Conservation (phyloP, 1,140 invertebrate genomes). For the Nasonia vitripennis region DNA sequence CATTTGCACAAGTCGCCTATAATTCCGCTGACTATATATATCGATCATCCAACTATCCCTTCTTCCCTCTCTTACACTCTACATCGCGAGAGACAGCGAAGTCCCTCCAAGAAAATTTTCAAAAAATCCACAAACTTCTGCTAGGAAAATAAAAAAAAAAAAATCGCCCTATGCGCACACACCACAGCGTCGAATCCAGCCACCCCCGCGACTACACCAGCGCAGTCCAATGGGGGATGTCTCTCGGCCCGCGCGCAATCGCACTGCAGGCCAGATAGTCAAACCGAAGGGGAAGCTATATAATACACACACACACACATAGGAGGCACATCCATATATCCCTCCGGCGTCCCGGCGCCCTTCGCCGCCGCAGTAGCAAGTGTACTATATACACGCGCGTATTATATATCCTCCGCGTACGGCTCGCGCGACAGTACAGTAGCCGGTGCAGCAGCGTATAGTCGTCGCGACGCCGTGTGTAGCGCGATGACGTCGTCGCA, state of each 20-base stretch:
- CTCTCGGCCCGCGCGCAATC: too few species aligned
- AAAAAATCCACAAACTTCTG: too few species aligned
- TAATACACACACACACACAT: background rate
- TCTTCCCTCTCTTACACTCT: too few species aligned
- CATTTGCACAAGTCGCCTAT: background rate
- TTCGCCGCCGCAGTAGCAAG: background rate
- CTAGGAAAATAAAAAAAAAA: too few species aligned
- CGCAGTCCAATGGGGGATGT: background rate
- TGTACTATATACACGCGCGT: too few species aligned
- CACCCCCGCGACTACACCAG: constrained; percentile 16
- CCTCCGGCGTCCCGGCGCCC: constrained; percentile 42
- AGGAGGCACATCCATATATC: background rate
- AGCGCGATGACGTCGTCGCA: constrained; percentile 6
- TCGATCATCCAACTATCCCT: background rate
- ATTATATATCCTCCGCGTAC: background rate
- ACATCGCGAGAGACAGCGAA: too few species aligned
- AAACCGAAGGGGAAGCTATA: background rate
- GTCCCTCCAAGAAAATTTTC: too few species aligned
- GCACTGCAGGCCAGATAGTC: background rate
- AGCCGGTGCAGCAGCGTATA: background rate
- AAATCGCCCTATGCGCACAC: too few species aligned
- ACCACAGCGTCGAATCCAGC: background rate
- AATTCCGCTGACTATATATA: too few species aligned
- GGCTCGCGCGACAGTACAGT: background rate
- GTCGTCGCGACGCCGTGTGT: background rate